phyloP scores from a whole-genome alignment of 2,113 vertebrate species.

The Naja naja region DNA sequence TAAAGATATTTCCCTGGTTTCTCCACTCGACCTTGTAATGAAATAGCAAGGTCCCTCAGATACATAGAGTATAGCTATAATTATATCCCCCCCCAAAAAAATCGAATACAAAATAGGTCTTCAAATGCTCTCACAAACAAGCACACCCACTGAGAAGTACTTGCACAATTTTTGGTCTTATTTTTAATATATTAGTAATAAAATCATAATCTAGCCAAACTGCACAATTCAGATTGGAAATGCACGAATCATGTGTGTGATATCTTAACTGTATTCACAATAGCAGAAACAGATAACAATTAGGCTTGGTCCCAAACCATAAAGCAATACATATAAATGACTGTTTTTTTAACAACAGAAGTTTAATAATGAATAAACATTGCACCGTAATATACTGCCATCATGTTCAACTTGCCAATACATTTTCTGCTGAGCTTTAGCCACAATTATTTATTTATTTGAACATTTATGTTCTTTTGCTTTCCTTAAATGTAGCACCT shows the following conservation, averaged over 20 bases:
- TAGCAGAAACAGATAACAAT: background rate
- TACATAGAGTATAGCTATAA: background rate
- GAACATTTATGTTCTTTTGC: background rate
- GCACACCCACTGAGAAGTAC: background rate
- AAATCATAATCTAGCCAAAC: rapidly evolving
- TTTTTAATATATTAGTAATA: rapidly evolving
- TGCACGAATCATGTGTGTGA: background rate
- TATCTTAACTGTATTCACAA: background rate
- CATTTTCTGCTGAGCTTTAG: background rate
- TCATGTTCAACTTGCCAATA: background rate
- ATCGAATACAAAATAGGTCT: background rate
- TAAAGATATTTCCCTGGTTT: rapidly evolving
- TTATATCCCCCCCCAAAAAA: background rate
- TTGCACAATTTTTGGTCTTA: background rate
- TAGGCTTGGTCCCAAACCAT: background rate
- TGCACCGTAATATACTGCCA: background rate
- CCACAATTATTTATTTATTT: background rate
- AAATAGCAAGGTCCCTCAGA: too few relatives aligned
- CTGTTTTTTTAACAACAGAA: background rate
- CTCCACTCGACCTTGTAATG: background rate
- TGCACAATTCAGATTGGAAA: background rate
- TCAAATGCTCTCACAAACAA: background rate
- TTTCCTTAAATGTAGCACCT: background rate
- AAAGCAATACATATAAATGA: background rate
- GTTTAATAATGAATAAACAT: background rate